A percentile compares a stretch with the other conserved stretches of the same genome.
Evolutionary conservation across 2,797 vertebrate genomes (phyloP).

Genomic region (Rhinichthys osculus): DNA sequence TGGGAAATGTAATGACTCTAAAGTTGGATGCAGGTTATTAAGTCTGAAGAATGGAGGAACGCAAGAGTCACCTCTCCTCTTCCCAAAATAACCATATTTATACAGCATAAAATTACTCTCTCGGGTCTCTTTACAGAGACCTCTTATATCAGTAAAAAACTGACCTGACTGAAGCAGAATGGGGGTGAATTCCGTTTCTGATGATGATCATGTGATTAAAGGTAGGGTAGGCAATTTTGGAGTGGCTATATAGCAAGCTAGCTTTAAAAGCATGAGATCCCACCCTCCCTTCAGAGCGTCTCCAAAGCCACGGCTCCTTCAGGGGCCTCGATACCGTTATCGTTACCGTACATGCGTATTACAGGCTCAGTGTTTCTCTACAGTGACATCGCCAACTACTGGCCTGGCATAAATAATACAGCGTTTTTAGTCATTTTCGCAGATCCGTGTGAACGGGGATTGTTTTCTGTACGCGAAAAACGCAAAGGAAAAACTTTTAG

Average conservation of each 20-base stretch:
- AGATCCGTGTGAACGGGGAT: background rate
- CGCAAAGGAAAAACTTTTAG: background rate
- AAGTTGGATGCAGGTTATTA: constrained; percentile 56
- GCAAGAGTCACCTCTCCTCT: background rate
- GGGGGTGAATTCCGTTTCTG: background rate
- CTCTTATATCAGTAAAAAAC: background rate
- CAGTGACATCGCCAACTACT: background rate
- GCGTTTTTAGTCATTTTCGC: background rate
- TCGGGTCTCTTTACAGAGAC: background rate
- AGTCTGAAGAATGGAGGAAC: constrained; percentile 30
- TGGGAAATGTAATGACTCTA: constrained; percentile 55
- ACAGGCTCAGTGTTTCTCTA: background rate
- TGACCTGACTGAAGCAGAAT: background rate
- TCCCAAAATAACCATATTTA: background rate
- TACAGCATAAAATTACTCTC: constrained; percentile 4
- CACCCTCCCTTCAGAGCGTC: too few relatives aligned
- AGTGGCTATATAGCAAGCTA: too few relatives aligned
- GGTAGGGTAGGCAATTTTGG: too few relatives aligned
- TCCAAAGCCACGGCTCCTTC: too few relatives aligned
- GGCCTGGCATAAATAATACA: background rate
- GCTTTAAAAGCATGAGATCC: too few relatives aligned
- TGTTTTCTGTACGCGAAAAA: background rate
- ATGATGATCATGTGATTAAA: background rate
- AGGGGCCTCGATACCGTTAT: too few relatives aligned
- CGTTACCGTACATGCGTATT: background rate